Evolutionary conservation across 37 sponge, comb jelly and placozoan genomes (phyloP), one percentile per base, ranked within the genome.

Genomic region (Beroe forskalii): DNA sequence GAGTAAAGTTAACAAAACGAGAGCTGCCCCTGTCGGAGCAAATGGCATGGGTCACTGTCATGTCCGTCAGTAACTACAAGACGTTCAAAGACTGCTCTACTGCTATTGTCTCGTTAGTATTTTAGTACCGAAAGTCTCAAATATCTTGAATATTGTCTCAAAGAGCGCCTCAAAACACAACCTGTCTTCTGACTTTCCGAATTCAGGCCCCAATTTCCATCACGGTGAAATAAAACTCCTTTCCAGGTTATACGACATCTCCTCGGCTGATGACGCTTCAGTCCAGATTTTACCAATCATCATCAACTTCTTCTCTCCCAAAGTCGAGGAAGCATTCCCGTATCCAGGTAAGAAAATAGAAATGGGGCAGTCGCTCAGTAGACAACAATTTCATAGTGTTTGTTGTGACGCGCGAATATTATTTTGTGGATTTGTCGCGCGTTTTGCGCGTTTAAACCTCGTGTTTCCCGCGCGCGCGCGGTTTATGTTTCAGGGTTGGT

Each of bases 31-130:
- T 32, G 4, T 35, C 72, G 2, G 33, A 69, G 32, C 27, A 27
- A 1, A 32, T 69, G 1, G 72, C 32, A 2, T 69, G 72, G 72
- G 37, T 32, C 27, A 69, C 72, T 69, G 72, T 36, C 38, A 28
- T 69, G 72, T 69, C 72, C 4, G 72, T 69, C 72, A 69, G 32
- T 35, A 69, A 69, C 72, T 69, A 69, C 72, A 69, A 69, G 19
- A 32, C 72, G 6, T 69, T 69, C 38, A 69, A 37, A 14, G 72
- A 69, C 38, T 69, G 72, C 38, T 69, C 72, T 2, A 69, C 72
- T 35, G 72, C 72, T 33, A 69, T 69, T 69, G 72, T 69, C 28
- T 69, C 72, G 72, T 69, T 2, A 69, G 72, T 69, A 12, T 17
- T 48, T 48, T 48, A 48, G 55, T 48, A 12, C 6, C n/a, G n/a